Evolutionary conservation across 1,140 invertebrate genomes (phyloP), one percentile per base, ranked within the genome.

Genomic region (Sinonovacula constricta): DNA sequence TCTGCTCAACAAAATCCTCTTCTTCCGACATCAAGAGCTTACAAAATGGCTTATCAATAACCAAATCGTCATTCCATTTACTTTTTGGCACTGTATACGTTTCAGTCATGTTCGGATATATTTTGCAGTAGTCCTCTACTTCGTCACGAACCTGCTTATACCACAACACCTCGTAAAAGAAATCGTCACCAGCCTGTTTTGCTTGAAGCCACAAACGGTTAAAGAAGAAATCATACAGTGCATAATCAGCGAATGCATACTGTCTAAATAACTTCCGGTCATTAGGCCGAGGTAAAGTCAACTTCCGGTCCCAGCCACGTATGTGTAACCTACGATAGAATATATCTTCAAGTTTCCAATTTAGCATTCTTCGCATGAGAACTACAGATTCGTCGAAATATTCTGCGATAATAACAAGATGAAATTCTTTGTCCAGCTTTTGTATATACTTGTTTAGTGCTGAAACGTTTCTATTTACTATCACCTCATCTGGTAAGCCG

Each of bases 321-420:
- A 31, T 78, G 24, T 78, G 75, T 14, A 78, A 33, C 26, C 75
- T 28, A 34, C 75, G 28, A 39, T 85, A 87, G 0, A 92, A 72
- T 4, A 93, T 84, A 75, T 93, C 89, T 51, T 91, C 87, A 10
- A 91, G 68, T 24, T 88, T 83, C 93, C 93, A 93, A 67, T 91
- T 92, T 34, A 93, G 87, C 10, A 91, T 71, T 63, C 92, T 81
- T 33, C 85, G 87, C 39, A 93, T 84, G 12, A 93, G 84, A 49
- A 93, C 87, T 15, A 93, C 79, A 1, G 92, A 93, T 79, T 92
- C 92, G 67, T 93, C 92, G 83, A 93, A 92, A 78, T 91, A 88
- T 80, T 93, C 93, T 1, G 91, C 86, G 18, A 93, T 90, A 89
- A 93, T 89, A 24, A 93, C 90, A 4, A 93, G 83, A 71, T 91